A percentile compares a stretch with the other conserved stretches of the same genome.
Conservation (phyloP, 2,113 vertebrate species). For the Conger conger region DNA sequence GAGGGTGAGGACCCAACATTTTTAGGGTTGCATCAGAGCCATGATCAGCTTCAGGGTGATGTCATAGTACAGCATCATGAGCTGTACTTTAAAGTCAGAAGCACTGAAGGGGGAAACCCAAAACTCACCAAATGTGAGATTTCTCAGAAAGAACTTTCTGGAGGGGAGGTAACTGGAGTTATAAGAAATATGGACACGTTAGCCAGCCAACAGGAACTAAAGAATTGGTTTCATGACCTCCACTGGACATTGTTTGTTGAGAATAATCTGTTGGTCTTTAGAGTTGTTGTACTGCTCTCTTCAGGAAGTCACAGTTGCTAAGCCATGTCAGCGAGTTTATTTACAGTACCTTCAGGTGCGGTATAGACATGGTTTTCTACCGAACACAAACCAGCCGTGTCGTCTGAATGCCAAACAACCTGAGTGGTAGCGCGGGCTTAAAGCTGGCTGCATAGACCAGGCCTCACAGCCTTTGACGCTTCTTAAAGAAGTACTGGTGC, state of each 20-base stretch:
- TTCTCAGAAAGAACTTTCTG: neutral
- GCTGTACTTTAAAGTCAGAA: neutral
- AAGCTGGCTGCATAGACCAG: no score
- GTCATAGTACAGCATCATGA: no score
- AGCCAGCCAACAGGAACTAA: neutral
- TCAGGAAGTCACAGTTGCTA: neutral
- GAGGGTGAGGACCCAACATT: no score
- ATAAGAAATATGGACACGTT: neutral
- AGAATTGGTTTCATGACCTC: neutral
- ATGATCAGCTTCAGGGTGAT: no score
- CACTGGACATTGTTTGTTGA: neutral
- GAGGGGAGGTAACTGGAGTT: no score
- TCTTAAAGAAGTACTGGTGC: no score
- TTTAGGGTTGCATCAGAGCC: no score
- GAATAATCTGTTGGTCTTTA: neutral
- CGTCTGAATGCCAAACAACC: no score
- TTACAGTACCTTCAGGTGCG: neutral
- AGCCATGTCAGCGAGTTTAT: neutral
- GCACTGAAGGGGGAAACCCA: neutral
- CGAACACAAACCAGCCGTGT: neutral
- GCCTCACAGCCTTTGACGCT: no score
- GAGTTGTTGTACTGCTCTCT: no score
- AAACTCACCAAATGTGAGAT: neutral
- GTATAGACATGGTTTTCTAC: neutral
- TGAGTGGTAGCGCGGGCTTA: no score